Evolutionary conservation across 2,888 invertebrate genomes (phyloP), one percentile per base, ranked within the genome.

Genomic region (Drosophila mettleri): DNA sequence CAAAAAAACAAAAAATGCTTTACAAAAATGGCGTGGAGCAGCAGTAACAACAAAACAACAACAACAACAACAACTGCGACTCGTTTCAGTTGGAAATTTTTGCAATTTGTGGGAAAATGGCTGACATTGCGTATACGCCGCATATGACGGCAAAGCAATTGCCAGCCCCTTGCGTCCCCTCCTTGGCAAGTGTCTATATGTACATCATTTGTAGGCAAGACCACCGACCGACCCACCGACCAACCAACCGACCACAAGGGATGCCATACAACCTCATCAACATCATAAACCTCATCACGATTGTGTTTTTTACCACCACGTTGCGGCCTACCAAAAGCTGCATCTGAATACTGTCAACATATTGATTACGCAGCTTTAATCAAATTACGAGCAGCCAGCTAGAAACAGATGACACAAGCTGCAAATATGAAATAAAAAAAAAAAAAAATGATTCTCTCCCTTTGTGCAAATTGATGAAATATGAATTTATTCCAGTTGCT

Each of bases 121-220:
- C 66, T 79, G 70, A 67, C 59, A 67, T 61, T 70, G 75, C 64
- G 79, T 69, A 78, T 78, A 74, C 76, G 66, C 58, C 65, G 45
- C 69, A 62, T 78, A 58, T 52, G 65, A 63, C 63, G 43, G 43
- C 55, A 27, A 45, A 48, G 45, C 48, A 51, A 38, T 49, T 41
- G 41, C 52, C 5, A 61, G 39, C 31, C 55, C 43, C 29, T 16
- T 43, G 46, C 24, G 43, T 1, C 5, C 31, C 52, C 48, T 27
- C 14, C 45, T 55, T 38, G 18, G 54, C 55, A 53, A 46, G 14
- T 61, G 59, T 80, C 80, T 73, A 65, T 84, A 62, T 68, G 83
- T 81, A 66, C 73, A 86, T 80, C 67, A 80, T 76, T 83, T 82
- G 79, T 72, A 53, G 64, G 48, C 62, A 63, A n/a, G n/a, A n/a